Conservation (phyloP, 2,888 invertebrate species). For the Bhutanitis thaidina region DNA sequence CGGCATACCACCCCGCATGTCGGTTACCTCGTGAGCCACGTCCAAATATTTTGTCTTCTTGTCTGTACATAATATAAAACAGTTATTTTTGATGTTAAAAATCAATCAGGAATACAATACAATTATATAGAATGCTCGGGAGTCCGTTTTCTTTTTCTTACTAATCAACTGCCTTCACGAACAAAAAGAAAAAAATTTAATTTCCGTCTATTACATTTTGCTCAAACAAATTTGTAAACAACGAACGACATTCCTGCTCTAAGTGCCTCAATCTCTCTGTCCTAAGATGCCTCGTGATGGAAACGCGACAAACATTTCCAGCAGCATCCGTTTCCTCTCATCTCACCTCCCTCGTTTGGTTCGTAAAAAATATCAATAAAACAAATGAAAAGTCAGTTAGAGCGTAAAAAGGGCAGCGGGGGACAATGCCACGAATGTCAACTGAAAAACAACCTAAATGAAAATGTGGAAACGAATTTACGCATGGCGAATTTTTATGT, state of each 20-base stretch:
- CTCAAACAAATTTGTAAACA: not conserved
- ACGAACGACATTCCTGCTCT: not conserved
- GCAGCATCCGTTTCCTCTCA: not conserved
- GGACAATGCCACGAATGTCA: not conserved
- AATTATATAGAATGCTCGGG: too few species aligned
- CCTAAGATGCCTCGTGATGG: not conserved
- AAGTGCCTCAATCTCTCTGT: not conserved
- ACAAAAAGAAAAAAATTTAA: too few species aligned
- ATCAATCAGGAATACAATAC: too few species aligned
- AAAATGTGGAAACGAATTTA: slow-evolving; percentile 8
- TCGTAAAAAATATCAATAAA: slow-evolving; percentile 10
- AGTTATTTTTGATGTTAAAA: too few species aligned
- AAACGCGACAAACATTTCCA: not conserved
- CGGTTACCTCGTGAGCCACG: too few species aligned
- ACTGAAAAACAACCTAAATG: not conserved
- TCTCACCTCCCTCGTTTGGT: not conserved
- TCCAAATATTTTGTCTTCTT: too few species aligned
- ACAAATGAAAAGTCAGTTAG: slow-evolving; percentile 7
- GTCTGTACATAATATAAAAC: too few species aligned
- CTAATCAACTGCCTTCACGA: too few species aligned
- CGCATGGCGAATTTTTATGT: too few species aligned
- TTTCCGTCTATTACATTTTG: not conserved
- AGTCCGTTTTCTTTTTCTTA: too few species aligned
- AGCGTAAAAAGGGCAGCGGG: slow-evolving; percentile 11
- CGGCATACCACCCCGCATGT: too few species aligned